Conservation (phyloP, 2,797 vertebrate species). For the Euphonia xanthogaster region DNA sequence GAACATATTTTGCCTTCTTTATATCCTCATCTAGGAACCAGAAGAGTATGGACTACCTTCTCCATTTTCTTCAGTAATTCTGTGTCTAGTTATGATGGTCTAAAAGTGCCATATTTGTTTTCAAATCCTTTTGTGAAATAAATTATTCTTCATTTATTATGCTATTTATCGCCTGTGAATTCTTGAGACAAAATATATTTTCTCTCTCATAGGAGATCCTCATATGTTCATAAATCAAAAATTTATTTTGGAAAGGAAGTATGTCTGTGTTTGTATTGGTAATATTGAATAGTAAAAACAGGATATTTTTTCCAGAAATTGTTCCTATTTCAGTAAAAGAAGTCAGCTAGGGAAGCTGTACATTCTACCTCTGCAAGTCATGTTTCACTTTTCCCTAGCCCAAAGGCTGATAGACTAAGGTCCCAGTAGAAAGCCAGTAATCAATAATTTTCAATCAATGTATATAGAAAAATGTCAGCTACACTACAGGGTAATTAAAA, state of each 20-base stretch:
- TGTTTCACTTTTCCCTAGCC: background rate
- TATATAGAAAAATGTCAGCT: slow-evolving; percentile 2
- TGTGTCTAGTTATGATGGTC: background rate
- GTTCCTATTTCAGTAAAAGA: background rate
- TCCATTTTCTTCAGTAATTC: background rate
- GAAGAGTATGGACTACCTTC: background rate
- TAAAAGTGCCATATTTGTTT: background rate
- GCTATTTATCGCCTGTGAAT: background rate
- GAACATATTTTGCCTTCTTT: background rate
- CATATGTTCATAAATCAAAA: background rate
- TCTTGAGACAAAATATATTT: background rate
- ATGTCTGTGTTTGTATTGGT: background rate
- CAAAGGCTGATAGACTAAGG: background rate
- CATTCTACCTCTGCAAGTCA: background rate
- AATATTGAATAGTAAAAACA: background rate
- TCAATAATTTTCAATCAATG: slow-evolving; percentile 28
- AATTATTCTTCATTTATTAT: background rate
- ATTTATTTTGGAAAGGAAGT: background rate
- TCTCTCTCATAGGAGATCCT: background rate
- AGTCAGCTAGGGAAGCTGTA: background rate
- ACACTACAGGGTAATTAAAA: background rate
- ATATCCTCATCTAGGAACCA: background rate
- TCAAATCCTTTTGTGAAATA: background rate
- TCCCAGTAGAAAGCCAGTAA: slow-evolving; percentile 4
- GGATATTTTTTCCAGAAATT: background rate